A percentile compares a stretch with the other conserved stretches of the same genome.
Evolutionary conservation across 2,888 invertebrate species (phyloP).

Genomic region (Portevinia maculata): DNA sequence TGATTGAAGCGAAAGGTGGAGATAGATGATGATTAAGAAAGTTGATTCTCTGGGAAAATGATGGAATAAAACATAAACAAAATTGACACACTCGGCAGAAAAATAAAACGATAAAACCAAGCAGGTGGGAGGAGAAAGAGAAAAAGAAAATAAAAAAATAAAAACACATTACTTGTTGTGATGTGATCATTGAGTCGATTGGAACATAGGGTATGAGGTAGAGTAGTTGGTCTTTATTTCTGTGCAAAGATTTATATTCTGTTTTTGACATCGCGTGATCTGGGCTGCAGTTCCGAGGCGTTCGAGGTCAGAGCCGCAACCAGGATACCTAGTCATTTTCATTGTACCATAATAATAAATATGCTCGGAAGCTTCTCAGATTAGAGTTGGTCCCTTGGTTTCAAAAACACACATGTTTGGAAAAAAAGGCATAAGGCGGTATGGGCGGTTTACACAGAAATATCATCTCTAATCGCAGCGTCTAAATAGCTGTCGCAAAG

Average conservation of each 20-base stretch:
- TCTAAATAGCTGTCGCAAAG: no score
- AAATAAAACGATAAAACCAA: neutral
- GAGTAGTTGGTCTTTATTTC: neutral
- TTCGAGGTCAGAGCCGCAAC: no score
- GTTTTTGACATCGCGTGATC: neutral
- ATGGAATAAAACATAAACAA: constrained; percentile 31
- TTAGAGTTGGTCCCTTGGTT: no score
- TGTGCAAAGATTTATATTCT: neutral
- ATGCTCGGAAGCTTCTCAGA: no score
- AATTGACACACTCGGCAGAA: constrained; percentile 15
- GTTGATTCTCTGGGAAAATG: constrained; percentile 14
- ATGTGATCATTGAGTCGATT: constrained; percentile 1
- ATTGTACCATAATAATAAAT: no score
- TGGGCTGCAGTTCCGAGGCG: no score
- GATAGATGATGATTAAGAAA: constrained; percentile 11
- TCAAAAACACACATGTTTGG: no score
- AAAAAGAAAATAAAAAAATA: constrained; percentile 4
- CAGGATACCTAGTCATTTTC: no score
- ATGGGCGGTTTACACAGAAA: no score
- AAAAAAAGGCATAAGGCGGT: no score
- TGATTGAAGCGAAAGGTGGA: neutral
- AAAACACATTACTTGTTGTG: constrained; percentile 14
- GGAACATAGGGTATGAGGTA: constrained; percentile 14
- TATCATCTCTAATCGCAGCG: no score
- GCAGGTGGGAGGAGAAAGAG: neutral